These are phyloP conservation scores for Morone saxatilis DNA, from an alignment of 2,113 vertebrate species.

Conservation along the genomic window DNA sequence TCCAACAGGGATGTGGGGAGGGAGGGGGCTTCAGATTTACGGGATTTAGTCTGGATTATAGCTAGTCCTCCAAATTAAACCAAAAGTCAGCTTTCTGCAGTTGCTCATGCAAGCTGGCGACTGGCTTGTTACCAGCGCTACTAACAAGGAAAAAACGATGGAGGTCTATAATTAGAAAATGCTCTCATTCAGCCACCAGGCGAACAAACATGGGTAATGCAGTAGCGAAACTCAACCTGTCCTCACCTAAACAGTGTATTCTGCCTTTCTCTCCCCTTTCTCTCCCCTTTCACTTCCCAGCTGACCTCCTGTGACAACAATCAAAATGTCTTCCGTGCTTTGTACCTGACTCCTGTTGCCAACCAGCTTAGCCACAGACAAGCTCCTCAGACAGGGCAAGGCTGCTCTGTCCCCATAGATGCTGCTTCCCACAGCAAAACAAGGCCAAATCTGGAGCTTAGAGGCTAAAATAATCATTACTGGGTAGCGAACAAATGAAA, in stretches of 20 bases:
- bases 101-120: constrained; percentile 84
- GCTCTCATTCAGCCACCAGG: constrained; percentile 47
- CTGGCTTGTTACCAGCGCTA: constrained; percentile 76
- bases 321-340: constrained; percentile 55
- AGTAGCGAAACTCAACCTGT: constrained; percentile 14
- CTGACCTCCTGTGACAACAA: constrained; percentile 42
- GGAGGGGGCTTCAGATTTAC: constrained; percentile 82
- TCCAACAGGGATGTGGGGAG: constrained; percentile 71
- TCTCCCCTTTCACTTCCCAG: constrained; percentile 9
- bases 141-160: constrained; percentile 72
- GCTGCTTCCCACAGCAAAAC: constrained; percentile 72
- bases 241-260: constrained; percentile 21
- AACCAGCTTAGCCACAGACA: constrained; percentile 76
- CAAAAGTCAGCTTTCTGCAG: constrained; percentile 85
- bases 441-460: constrained; percentile 82
- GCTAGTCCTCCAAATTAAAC: constrained; percentile 89
- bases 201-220: constrained; percentile 40
- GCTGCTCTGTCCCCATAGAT: constrained; percentile 67
- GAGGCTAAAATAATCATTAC: constrained; percentile 82
- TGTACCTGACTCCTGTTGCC: constrained; percentile 68
- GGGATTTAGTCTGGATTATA: constrained; percentile 87
- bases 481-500: constrained; percentile 77
- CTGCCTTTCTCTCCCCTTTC: neutral
- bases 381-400: constrained; percentile 72
- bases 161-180: constrained; percentile 79